These are phyloP conservation scores for Heliothis virescens DNA, from an alignment of 1,140 invertebrate species.

Conservation along the genomic window DNA sequence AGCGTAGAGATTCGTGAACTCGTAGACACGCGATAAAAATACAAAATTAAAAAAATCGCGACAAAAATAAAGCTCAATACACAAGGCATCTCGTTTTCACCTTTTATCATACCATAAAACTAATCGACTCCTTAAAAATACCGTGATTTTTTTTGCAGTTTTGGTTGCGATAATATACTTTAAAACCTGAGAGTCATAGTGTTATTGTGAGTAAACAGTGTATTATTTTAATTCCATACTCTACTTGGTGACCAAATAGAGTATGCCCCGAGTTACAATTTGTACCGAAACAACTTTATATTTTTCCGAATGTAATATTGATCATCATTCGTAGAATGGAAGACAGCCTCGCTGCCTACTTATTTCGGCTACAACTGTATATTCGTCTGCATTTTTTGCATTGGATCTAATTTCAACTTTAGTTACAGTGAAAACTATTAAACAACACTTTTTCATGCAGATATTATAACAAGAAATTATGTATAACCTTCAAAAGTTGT, in stretches of 20 bases:
- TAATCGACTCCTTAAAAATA: conserved; percentile 15
- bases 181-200: neutral
- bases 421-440: too few relatives aligned
- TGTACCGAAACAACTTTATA: too few relatives aligned
- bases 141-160: neutral
- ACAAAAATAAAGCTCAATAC: conserved; percentile 52
- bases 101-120: conserved; percentile 18
- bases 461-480: neutral
- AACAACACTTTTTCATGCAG: neutral
- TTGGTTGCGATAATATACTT: neutral
- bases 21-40: conserved; percentile 30
- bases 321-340: too few relatives aligned
- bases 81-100: conserved; percentile 51
- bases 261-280: too few relatives aligned
- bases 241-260: too few relatives aligned
- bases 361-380: neutral
- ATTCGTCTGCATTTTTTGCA: too few relatives aligned
- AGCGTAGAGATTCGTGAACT: conserved; percentile 41
- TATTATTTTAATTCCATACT: too few relatives aligned
- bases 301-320: too few relatives aligned
- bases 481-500: neutral
- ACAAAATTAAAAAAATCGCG: conserved; percentile 40
- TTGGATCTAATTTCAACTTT: too few relatives aligned
- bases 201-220: neutral
- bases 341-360: neutral